phyloP scores from a whole-genome alignment of 2,888 invertebrate genomes.

The Smittia sp. region DNA sequence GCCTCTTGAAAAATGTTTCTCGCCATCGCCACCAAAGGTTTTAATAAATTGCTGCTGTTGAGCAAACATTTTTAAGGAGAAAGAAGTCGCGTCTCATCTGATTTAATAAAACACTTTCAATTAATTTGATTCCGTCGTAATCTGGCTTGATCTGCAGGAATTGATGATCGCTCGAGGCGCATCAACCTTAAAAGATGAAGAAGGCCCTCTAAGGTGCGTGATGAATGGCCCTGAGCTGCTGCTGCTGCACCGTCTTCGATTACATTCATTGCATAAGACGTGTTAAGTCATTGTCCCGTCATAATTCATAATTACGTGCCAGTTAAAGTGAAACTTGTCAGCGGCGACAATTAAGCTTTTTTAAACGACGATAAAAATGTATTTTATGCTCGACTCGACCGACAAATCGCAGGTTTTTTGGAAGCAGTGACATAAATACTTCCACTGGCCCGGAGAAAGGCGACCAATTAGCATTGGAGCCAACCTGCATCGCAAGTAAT shows the following conservation, averaged over 20 bases:
- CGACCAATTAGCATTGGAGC: too few species aligned
- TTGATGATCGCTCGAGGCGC: neutral
- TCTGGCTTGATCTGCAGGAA: neutral
- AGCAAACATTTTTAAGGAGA: neutral
- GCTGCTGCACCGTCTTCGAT: neutral
- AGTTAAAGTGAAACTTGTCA: neutral
- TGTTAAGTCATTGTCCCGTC: neutral
- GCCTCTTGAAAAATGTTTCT: neutral
- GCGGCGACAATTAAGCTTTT: too few species aligned
- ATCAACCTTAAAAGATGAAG: too few species aligned
- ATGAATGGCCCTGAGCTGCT: neutral
- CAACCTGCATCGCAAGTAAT: too few species aligned
- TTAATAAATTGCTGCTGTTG: neutral
- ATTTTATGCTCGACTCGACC: too few species aligned
- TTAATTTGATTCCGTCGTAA: neutral
- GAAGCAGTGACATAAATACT: too few species aligned
- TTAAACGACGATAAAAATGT: too few species aligned
- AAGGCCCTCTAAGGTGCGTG: neutral
- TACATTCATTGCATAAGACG: neutral
- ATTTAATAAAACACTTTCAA: neutral
- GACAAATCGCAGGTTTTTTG: too few species aligned
- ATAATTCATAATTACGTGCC: neutral
- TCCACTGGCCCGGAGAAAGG: too few species aligned
- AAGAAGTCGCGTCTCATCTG: constrained; percentile 6
- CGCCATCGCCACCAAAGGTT: neutral